Evolutionary conservation across 2,888 invertebrate genomes (phyloP), one percentile per base, ranked within the genome.

Genomic region (Gymnosoma rotundatum): DNA sequence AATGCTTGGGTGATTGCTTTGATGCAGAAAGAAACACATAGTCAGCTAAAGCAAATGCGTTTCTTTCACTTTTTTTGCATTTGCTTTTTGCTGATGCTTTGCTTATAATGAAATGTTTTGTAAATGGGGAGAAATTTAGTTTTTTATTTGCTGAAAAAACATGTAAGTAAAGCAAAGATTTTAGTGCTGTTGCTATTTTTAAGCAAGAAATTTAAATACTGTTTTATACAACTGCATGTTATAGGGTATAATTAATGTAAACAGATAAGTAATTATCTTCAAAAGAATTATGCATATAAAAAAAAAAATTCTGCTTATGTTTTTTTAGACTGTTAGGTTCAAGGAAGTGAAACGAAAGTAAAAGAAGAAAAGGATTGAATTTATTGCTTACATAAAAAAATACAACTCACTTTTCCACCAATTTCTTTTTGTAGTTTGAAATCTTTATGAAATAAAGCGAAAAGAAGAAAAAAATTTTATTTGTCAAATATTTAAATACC

Each of bases 401-500:
- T 79, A 61, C 58, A 38, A 73, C 74, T 74, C 78, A 63, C 76
- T 76, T 75, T 61, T 48, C 12, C 2, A 25, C 67, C 21, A 78
- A 45, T 45, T 42, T 56, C 25, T 74, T 67, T 12, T 18, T 78
- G 38, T 16, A 64, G 52, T n/a, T 50, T 3, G 18, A 85, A 78
- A 60, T 63, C 74, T 83, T 73, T 83, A 64, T 78, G 61, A 69
- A 54, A 74, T 76, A 72, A 48, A 58, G 18, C n/a, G 12, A 7
- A 3, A 9, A 45, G 36, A 60, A 36, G 32, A 20, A 42, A 38
- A 48, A 14, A 6, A 45, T 0, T 21, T 48, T 73, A 64, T 69
- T 79, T 82, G 75, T 54, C 74, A 54, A 81, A 80, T 83, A 79
- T 75, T 86, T 86, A 83, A 83, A 86, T 83, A 83, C 83, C 86